Base-by-base conservation (phyloP, 1,140 invertebrate genomes). In the Mercenaria mercenaria region DNA sequence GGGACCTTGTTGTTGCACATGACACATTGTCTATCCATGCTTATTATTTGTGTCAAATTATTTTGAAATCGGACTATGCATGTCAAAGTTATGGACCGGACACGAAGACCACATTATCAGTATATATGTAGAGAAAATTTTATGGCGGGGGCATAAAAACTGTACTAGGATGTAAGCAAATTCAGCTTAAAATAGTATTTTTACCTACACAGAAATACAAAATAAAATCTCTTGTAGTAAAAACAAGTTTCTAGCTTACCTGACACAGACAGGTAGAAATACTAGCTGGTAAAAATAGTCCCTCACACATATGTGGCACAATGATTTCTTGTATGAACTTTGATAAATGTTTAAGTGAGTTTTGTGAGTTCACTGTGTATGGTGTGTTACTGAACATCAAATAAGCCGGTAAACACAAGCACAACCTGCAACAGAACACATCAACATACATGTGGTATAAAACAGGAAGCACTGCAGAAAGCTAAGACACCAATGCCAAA, bases 231-330 rank as follows among this genome's bases (percentile, higher is more conserved):
- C 15, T 47, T 47, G n/a, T n/a, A n/a, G n/a, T n/a, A n/a, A 20
- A 59, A 6, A 59, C 8, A 59, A 4, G 3, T 26, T n/a, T n/a
- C 4, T 26, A 10, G 56, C 34, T 56, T 56, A 56, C 76, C 76
- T 79, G 76, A 79, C 43, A 34, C 18, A 79, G 13, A 37, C 13
- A 79, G 43, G 26, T 15, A 37, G 47, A 34, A 34, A 79, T 39
- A 32, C 76, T 79, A 79, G 76, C 47, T 26, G 76, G 76, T 26
- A 79, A 50, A 56, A 34, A 56, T 4, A 79, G 34, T 52, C 76
- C 76, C 23, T 79, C 76, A 56, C n/a, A 59, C 15, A 79, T 4
- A 37, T 56, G 29, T 79, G 15, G 76, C 47, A 15, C 29, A 6
- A 52, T 23, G 23, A 39, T n/a, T 10, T 32, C 29, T 29, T 52